Evolutionary conservation across 1,140 invertebrate genomes (phyloP).

Genomic region (Lepeophtheirus salmonis): DNA sequence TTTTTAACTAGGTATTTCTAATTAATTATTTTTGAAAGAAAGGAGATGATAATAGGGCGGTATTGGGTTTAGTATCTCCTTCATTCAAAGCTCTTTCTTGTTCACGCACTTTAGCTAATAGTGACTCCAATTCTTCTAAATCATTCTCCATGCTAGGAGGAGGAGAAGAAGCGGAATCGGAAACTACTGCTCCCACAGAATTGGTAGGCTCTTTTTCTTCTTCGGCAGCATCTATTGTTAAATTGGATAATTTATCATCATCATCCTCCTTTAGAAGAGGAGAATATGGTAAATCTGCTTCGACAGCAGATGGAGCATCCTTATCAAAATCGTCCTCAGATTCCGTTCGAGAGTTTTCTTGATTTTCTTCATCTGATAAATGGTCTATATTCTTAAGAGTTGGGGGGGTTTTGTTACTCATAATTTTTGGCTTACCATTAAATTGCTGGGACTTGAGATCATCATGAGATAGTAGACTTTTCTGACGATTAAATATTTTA

Average conservation of each 20-base stretch:
- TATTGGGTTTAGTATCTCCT: not conserved
- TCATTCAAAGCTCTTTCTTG: not conserved
- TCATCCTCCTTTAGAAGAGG: not conserved
- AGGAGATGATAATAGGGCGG: not conserved
- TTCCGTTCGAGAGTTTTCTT: slow-evolving; percentile 5
- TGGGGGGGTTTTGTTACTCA: no score
- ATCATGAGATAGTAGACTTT: slow-evolving; percentile 8
- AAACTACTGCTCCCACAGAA: no score
- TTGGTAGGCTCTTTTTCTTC: no score
- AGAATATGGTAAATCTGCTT: not conserved
- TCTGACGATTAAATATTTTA: slow-evolving; percentile 15
- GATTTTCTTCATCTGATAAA: not conserved
- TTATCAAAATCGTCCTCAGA: slow-evolving; percentile 1
- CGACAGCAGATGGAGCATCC: not conserved
- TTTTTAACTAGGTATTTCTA: no score
- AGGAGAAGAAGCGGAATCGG: no score
- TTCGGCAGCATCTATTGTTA: no score
- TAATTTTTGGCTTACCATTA: no score
- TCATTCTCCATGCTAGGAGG: no score
- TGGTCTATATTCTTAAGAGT: no score
- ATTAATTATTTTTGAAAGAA: no score
- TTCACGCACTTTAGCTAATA: not conserved
- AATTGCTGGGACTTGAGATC: not conserved
- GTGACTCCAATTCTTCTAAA: not conserved
- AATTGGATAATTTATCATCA: no score